These are phyloP conservation scores for Stichodactyla mertensii DNA, from an alignment of 64 coral and sea anemone genomes.

Conservation along the genomic window DNA sequence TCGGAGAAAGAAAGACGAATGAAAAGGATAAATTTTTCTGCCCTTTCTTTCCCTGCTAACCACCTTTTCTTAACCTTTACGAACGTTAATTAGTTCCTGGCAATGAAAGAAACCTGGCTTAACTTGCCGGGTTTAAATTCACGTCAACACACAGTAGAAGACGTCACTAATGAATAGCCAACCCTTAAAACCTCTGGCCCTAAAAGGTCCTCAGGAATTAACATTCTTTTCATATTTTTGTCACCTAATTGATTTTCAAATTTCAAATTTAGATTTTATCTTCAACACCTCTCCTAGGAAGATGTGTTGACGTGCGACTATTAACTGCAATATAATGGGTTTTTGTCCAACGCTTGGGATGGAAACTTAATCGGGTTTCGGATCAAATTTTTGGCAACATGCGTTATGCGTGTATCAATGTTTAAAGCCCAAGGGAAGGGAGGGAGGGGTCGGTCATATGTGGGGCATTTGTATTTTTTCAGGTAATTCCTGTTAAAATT, in stretches of 20 bases:
- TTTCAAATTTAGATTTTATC: conserved; percentile 8
- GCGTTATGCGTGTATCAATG: no score
- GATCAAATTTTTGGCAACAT: background rate
- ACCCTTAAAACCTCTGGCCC: background rate
- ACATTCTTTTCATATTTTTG: background rate
- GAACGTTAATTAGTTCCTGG: no score
- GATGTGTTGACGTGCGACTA: background rate
- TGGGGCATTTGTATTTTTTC: no score
- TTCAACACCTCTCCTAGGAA: background rate
- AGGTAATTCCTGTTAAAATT: no score
- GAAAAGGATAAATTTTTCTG: no score
- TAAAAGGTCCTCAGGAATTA: background rate
- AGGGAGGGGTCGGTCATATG: no score
- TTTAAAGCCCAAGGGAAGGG: no score
- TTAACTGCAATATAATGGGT: background rate
- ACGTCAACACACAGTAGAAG: background rate
- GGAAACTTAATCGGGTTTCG: background rate
- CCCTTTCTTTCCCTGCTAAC: no score
- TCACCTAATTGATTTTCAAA: background rate
- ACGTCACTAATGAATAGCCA: background rate
- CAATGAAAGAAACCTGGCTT: background rate
- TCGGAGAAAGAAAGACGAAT: no score
- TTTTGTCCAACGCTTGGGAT: background rate
- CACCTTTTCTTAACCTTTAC: no score
- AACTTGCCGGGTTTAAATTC: background rate